Evolutionary conservation across 2,113 vertebrate species (phyloP).

Genomic region (Catharus bicknelli): DNA sequence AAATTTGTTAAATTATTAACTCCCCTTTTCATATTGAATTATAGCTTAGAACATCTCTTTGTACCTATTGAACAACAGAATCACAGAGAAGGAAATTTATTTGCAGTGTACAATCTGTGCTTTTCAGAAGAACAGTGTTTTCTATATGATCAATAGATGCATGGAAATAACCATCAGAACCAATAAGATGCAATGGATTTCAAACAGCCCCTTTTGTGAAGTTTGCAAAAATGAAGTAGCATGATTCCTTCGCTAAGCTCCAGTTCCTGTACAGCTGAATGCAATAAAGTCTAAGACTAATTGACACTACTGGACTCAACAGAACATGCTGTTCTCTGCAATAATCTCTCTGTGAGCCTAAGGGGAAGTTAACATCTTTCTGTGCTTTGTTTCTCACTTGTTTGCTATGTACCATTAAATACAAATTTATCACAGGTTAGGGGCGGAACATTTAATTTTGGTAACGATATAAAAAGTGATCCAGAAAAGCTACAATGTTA

Average conservation of each 20-base stretch:
- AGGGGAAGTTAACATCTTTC: background rate
- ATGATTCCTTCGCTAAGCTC: background rate
- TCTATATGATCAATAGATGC: background rate
- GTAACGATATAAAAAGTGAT: background rate
- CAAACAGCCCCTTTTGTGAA: background rate
- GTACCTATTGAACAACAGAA: background rate
- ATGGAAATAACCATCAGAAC: background rate
- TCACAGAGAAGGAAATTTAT: background rate
- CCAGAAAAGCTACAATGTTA: background rate
- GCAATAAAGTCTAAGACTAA: conserved; percentile 21
- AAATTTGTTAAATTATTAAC: background rate
- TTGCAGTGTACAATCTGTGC: background rate
- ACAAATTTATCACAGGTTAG: background rate
- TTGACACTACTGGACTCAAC: background rate
- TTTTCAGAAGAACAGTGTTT: background rate
- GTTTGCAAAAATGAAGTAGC: background rate
- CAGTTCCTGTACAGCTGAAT: background rate
- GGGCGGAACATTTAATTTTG: background rate
- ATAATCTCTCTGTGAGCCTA: background rate
- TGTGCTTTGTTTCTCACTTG: background rate
- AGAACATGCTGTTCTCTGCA: background rate
- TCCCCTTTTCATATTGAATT: background rate
- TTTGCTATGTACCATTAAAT: background rate
- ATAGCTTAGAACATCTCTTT: background rate
- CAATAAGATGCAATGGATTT: background rate